A percentile compares a stretch with the other conserved stretches of the same genome.
These are phyloP conservation scores for Malacosoma neustria DNA, from an alignment of 2,888 invertebrate species.

Conservation along the genomic window DNA sequence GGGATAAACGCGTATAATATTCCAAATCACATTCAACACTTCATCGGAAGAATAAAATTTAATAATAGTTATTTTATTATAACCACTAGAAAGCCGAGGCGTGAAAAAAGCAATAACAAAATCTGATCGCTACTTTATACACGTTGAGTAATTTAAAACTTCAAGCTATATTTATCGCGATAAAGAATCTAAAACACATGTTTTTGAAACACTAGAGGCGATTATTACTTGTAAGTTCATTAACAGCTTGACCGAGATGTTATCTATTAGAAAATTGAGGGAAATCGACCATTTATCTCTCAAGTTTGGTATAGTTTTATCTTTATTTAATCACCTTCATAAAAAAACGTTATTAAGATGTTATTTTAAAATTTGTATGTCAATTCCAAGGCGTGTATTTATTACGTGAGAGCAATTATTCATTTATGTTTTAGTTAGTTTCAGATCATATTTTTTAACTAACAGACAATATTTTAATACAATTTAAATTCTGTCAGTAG, in stretches of 20 bases:
- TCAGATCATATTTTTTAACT: too few relatives aligned
- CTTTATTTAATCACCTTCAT: not conserved
- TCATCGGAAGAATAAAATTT: not conserved
- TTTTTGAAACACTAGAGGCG: constrained; percentile 17
- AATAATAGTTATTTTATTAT: not conserved
- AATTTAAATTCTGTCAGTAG: too few relatives aligned
- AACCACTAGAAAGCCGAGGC: not conserved
- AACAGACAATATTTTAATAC: too few relatives aligned
- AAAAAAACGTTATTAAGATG: not conserved
- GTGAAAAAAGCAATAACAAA: not conserved
- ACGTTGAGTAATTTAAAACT: not conserved
- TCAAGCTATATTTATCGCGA: constrained; percentile 3
- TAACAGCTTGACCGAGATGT: constrained; percentile 22
- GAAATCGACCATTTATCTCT: constrained; percentile 1
- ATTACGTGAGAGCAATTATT: not conserved
- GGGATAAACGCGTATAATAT: too few relatives aligned
- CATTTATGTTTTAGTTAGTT: too few relatives aligned
- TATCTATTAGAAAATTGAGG: constrained; percentile 17
- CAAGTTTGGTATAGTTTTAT: not conserved
- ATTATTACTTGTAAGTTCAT: constrained; percentile 18
- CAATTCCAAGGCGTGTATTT: not conserved
- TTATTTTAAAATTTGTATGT: not conserved
- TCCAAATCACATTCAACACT: not conserved
- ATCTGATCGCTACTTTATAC: not conserved
- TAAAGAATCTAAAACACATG: constrained; percentile 6